Base-by-base conservation (phyloP, 2,113 vertebrate genomes). In the Alligator sinensis region DNA sequence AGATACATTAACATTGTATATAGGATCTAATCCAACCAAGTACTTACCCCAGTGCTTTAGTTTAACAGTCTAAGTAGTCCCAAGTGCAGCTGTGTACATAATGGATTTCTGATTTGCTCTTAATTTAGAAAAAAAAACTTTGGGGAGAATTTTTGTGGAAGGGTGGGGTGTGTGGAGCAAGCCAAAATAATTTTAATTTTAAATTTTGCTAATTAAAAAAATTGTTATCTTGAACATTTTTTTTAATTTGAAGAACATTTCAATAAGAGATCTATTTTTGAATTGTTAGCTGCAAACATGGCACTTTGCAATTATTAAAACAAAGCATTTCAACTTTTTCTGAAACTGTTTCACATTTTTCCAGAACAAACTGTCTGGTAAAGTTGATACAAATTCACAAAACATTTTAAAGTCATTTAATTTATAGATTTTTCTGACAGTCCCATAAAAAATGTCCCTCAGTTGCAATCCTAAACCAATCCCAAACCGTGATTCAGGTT, bases 21-120 rank as follows among this genome's bases (percentile, higher is more conserved):
- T 80, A 94, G 92, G 93, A 84, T 72, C 59, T 1, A 1, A 91
- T 94, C 87, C 86, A 92, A 84, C 72, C 74, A 88, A 96, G 93
- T 47, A 79, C 58, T 96, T 91, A 18, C n/a, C 91, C 82, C 80
- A 93, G 90, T 96, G 89, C 58, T 96, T 92, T 76, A 59, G 66
- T 93, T 74, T 95, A 94, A 95, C 91, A 90, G 34, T 86, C 90
- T 86, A 94, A 94, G 86, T 79, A 84, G 61, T 91, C 81, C 59
- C 95, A 96, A 82, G 30, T 96, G 92, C 83, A 93, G 6, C 82
- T 91, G 89, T 81, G 58, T 96, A 91, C 70, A 89, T 82, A 87
- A 38, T 89, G 91, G 77, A 80, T 84, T 30, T 74, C 82, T 93
- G 75, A 94, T 54, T 84, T 88, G 59, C 86, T 75, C 11, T 1